A percentile compares a stretch with the other conserved stretches of the same genome.
These are phyloP conservation scores for Lagodon rhomboides DNA, from an alignment of 2,797 vertebrate genomes.

Conservation along the genomic window DNA sequence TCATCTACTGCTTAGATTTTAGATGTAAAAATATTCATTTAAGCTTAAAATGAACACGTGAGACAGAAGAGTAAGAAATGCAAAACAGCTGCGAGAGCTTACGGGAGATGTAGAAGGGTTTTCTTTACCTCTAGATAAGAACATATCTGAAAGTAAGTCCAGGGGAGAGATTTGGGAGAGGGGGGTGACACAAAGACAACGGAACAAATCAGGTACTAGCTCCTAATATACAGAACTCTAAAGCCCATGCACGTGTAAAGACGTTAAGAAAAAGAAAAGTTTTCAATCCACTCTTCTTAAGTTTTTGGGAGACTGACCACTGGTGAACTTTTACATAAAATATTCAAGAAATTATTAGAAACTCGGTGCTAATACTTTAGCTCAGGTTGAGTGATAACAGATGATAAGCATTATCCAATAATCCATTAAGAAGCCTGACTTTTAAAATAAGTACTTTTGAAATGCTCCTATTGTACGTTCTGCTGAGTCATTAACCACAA, in stretches of 20 bases:
- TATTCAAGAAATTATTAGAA: slow-evolving; percentile 25
- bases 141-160: slow-evolving; percentile 5
- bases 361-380: slow-evolving; percentile 18
- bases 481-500: neutral
- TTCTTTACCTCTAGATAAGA: slow-evolving; percentile 36
- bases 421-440: neutral
- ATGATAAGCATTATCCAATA: slow-evolving; percentile 3
- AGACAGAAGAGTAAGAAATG: slow-evolving; percentile 11
- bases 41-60: slow-evolving; percentile 15
- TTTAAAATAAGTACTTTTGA: slow-evolving; percentile 15
- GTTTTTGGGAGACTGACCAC: slow-evolving; percentile 15
- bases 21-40: slow-evolving; percentile 43
- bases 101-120: neutral
- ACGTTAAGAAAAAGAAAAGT: neutral
- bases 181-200: neutral
- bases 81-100: slow-evolving; percentile 19
- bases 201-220: neutral
- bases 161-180: slow-evolving; percentile 15
- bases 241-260: neutral
- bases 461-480: neutral
- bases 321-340: slow-evolving; percentile 12
- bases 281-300: neutral
- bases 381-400: slow-evolving; percentile 2
- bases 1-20: slow-evolving; percentile 6
- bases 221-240: neutral